Evolutionary conservation across 2,888 invertebrate species (phyloP).

Genomic region (Drosophila parthenogenetica): DNA sequence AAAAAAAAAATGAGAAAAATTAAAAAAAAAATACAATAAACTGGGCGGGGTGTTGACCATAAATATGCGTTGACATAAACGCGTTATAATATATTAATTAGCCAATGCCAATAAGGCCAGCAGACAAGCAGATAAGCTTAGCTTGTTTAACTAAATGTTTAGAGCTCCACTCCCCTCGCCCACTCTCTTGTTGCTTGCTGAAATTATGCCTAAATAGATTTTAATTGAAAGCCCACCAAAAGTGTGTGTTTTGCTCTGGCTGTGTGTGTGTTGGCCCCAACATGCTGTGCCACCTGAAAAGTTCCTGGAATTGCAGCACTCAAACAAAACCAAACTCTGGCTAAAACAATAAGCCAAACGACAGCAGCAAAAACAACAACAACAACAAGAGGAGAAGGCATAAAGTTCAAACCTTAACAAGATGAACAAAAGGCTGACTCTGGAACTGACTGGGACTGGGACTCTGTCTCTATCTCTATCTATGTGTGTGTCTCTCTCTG

Average conservation of each 20-base stretch:
- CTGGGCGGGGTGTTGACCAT: constrained; percentile 69
- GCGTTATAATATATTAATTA: constrained; percentile 63
- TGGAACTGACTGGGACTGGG: constrained; percentile 12
- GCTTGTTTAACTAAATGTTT: not conserved
- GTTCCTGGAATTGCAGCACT: constrained; percentile 75
- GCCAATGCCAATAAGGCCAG: constrained; percentile 31
- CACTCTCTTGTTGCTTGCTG: not conserved
- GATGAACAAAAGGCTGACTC: constrained; percentile 69
- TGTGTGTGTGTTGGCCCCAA: constrained; percentile 43
- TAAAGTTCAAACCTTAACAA: constrained; percentile 80
- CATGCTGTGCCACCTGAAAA: constrained; percentile 81
- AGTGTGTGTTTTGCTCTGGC: not conserved
- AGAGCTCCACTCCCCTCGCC: too few relatives aligned
- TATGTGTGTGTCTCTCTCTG: constrained; percentile 15
- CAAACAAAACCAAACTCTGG: constrained; percentile 44
- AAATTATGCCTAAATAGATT: constrained; percentile 69
- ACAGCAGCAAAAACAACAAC: constrained; percentile 14
- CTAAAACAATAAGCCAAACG: constrained; percentile 69
- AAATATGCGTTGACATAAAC: constrained; percentile 51
- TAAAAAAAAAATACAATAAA: constrained; percentile 12
- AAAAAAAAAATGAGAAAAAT: too few relatives aligned
- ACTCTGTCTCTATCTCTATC: constrained; percentile 8
- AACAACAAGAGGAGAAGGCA: constrained; percentile 56
- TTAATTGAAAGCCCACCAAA: constrained; percentile 64
- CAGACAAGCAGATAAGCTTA: constrained; percentile 4